Conservation (phyloP, 2,797 vertebrate species). For the Argyrosomus regius region DNA sequence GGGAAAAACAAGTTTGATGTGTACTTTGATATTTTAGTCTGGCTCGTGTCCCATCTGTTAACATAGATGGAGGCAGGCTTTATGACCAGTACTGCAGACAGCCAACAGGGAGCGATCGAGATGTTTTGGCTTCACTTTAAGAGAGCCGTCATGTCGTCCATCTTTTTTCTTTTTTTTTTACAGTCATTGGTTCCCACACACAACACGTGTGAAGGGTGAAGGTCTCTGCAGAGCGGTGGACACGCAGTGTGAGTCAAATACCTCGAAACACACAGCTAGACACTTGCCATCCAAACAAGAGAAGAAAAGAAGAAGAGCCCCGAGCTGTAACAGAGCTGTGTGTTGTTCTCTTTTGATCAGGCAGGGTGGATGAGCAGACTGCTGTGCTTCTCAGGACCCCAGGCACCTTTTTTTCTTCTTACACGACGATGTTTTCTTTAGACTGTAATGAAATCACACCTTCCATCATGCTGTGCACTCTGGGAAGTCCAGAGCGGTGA, state of each 20-base stretch:
- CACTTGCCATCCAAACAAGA: slow-evolving; percentile 58
- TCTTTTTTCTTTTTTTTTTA: neutral
- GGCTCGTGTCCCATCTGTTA: too few relatives aligned
- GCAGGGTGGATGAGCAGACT: slow-evolving; percentile 37
- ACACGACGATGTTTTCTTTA: slow-evolving; percentile 45
- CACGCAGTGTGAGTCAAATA: slow-evolving; percentile 50
- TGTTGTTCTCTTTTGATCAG: slow-evolving; percentile 68
- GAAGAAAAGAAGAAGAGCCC: slow-evolving; percentile 40
- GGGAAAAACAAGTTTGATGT: too few relatives aligned
- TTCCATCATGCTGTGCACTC: slow-evolving; percentile 56
- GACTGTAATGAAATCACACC: slow-evolving; percentile 60
- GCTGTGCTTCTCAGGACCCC: slow-evolving; percentile 68
- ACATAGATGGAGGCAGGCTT: too few relatives aligned
- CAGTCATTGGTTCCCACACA: slow-evolving; percentile 19
- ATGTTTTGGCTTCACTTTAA: too few relatives aligned
- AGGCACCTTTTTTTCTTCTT: slow-evolving; percentile 21
- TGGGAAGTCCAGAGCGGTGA: slow-evolving; percentile 19
- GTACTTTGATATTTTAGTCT: too few relatives aligned
- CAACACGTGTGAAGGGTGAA: slow-evolving; percentile 33
- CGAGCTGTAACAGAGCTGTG: slow-evolving; percentile 49
- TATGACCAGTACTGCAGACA: too few relatives aligned
- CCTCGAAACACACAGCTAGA: slow-evolving; percentile 55
- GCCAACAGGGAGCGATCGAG: too few relatives aligned
- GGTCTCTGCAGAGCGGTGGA: slow-evolving; percentile 45
- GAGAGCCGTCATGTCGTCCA: too few relatives aligned